Evolutionary conservation across 2,113 vertebrate genomes (phyloP).

Genomic region (Limnothrissa miodon): DNA sequence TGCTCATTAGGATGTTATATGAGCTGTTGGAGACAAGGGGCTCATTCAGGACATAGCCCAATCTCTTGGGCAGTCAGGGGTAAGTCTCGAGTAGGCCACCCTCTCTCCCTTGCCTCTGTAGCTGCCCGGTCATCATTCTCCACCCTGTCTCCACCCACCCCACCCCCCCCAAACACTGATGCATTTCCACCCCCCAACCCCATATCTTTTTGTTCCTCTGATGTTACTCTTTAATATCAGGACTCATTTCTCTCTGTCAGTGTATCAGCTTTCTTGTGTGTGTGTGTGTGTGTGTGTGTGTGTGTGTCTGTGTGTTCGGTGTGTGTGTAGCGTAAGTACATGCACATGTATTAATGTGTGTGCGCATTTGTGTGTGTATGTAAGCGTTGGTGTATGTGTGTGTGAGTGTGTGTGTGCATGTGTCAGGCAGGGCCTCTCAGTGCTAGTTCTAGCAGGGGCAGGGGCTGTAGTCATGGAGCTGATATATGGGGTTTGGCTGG

Average conservation of each 20-base stretch:
- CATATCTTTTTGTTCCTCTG: not conserved
- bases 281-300: not conserved
- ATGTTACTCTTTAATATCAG: constrained; percentile 53
- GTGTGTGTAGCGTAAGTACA: not conserved
- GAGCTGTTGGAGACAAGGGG: constrained; percentile 67
- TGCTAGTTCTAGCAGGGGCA: constrained; percentile 32
- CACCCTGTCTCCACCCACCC: not conserved
- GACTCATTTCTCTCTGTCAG: constrained; percentile 63
- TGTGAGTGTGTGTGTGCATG: not conserved
- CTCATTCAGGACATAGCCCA: constrained; percentile 54
- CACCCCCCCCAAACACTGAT: not conserved
- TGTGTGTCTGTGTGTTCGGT: not conserved
- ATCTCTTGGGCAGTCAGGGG: constrained; percentile 44
- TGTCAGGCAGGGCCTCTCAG: not conserved
- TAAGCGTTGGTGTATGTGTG: not conserved
- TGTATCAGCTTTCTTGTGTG: not conserved
- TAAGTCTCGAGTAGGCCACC: constrained; percentile 36
- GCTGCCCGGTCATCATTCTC: constrained; percentile 22
- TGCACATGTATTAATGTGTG: not conserved
- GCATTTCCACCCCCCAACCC: not conserved
- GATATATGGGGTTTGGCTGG: constrained; percentile 63
- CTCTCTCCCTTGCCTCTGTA: constrained; percentile 7
- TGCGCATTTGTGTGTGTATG: not conserved
- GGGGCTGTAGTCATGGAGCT: constrained; percentile 47
- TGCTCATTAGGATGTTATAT: constrained; percentile 70